Evolutionary conservation across 2,797 vertebrate species (phyloP), one percentile per base, ranked within the genome.

Genomic region (Crocodylus rhombifer): DNA sequence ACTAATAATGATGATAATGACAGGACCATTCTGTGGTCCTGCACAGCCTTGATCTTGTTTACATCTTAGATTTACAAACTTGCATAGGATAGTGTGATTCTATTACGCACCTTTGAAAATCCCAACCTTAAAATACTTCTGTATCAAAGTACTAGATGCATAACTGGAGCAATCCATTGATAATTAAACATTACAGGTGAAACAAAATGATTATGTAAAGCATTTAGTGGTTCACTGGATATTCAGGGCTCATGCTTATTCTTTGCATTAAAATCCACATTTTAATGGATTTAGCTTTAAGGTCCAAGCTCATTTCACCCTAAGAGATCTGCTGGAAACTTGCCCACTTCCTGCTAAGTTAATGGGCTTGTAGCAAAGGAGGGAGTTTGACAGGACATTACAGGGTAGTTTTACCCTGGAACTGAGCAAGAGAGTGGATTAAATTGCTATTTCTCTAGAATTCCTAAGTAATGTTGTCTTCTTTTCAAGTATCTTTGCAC

Each of bases 301-400:
- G 56, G 87, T 79, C 16, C 69, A 78, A 91, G 33, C 4, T 90
- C 58, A 91, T 89, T 95, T 94, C 51, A 93, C 33, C 28, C 86
- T 91, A 77, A 94, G 88, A 93, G 56, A 79, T 80, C 77, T 93
- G 16, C 77, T 96, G 89, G 96, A 84, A 90, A 33, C 30, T 76
- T 90, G 95, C 86, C 84, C 21, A 21, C 33, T 78, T 86, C 21
- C 71, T 92, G 88, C 94, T 92, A 91, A 91, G 61, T 87, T 91
- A 96, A 93, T 79, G 25, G 25, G 56, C 6, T 92, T 88, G 13
- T 84, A 77, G 42, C 85, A 93, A 86, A 87, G 25, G 21, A 77
- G 36, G 56, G 77, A 57, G 25, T 26, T 55, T 89, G 58, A 83
- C 42, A 80, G 62, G 23, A 18, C 18, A 92, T 94, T 92, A 60